Conservation (phyloP, 2,888 invertebrate species). For the Apocheima hispidaria region DNA sequence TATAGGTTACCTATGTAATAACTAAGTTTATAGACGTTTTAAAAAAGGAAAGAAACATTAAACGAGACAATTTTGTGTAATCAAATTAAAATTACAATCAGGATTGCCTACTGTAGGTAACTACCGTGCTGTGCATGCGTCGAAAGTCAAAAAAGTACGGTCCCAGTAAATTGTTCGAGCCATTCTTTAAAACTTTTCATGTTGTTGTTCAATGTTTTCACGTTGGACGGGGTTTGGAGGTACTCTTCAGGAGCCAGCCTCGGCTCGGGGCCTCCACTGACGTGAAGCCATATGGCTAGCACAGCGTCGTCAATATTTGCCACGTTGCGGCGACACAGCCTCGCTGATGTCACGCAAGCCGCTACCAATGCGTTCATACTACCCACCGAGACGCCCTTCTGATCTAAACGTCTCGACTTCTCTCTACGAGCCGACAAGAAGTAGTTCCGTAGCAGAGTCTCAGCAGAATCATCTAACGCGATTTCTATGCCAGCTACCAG, state of each 20-base stretch:
- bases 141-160: not conserved
- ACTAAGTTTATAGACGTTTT: not conserved
- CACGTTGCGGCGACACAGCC: conserved; percentile 67
- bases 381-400: conserved; percentile 62
- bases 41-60: not conserved
- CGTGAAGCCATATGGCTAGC: conserved; percentile 78
- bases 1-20: not conserved
- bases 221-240: conserved; percentile 68
- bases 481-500: conserved; percentile 68
- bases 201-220: conserved; percentile 63
- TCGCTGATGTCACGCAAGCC: conserved; percentile 68
- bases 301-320: conserved; percentile 73
- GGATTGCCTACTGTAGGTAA: too few species aligned
- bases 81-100: not conserved
- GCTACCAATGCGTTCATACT: conserved; percentile 69
- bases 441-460: conserved; percentile 67
- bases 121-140: too few species aligned
- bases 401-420: conserved; percentile 51
- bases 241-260: conserved; percentile 76
- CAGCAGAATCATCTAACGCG: conserved; percentile 57
- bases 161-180: conserved; percentile 70
- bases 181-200: conserved; percentile 72
- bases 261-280: conserved; percentile 71
- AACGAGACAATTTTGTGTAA: not conserved
- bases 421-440: conserved; percentile 75